phyloP scores from a whole-genome alignment of 2,888 invertebrate genomes.

The Junonia oenone region DNA sequence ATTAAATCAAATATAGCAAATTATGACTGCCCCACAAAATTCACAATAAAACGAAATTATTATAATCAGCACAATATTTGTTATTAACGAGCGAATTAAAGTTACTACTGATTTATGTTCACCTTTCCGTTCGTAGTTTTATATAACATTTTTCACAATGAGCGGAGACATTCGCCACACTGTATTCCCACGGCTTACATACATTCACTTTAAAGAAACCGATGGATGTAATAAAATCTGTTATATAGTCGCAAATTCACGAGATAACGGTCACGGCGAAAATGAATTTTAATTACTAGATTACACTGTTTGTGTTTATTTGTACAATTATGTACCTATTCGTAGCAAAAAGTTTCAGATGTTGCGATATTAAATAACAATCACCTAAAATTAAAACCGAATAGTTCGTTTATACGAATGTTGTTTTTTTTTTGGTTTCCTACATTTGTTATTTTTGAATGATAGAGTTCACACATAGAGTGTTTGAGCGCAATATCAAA shows the following conservation, averaged over 20 bases:
- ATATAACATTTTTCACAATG: slow-evolving; percentile 24
- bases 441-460: too few relatives aligned
- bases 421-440: too few relatives aligned
- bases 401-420: too few relatives aligned
- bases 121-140: slow-evolving; percentile 20
- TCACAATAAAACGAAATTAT: not conserved
- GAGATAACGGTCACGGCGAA: slow-evolving; percentile 1
- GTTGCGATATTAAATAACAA: too few relatives aligned
- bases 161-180: slow-evolving; percentile 9
- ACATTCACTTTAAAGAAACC: slow-evolving; percentile 21
- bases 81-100: not conserved
- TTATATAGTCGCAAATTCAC: slow-evolving; percentile 5
- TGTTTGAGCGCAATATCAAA: too few relatives aligned
- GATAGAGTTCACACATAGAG: too few relatives aligned
- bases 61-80: not conserved
- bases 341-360: too few relatives aligned
- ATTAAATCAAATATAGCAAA: too few relatives aligned
- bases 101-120: not conserved
- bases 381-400: too few relatives aligned
- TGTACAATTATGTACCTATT: not conserved
- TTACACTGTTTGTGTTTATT: not conserved
- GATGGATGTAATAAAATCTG: slow-evolving; percentile 8
- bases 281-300: not conserved
- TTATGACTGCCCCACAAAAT: not conserved
- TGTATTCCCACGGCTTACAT: slow-evolving; percentile 23